Percentiles rank a stretch among this genome's conserved stretches.
Evolutionary conservation across 1,140 invertebrate genomes (phyloP).

Genomic region (Conus betulinus): DNA sequence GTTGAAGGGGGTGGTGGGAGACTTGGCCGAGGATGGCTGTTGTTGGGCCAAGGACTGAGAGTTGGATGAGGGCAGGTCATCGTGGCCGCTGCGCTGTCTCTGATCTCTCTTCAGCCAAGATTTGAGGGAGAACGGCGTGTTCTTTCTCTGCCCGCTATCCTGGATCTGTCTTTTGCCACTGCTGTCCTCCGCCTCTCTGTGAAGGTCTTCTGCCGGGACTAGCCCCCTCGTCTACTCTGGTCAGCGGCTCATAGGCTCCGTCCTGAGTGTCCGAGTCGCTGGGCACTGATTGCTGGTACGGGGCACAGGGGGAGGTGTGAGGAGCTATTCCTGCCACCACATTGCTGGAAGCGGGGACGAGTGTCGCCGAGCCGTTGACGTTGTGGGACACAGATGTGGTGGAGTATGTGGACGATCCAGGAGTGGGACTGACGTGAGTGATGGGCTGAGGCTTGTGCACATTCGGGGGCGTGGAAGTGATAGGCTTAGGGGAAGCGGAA

Average conservation of each 20-base stretch:
- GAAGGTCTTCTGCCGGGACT: neutral
- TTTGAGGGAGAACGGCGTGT: conserved; percentile 47
- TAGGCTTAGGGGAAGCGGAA: conserved; percentile 64
- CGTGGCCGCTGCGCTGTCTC: conserved; percentile 38
- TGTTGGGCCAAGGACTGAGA: neutral
- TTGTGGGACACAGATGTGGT: neutral
- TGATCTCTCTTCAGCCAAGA: conserved; percentile 54
- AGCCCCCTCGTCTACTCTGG: neutral
- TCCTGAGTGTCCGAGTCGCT: conserved; percentile 12
- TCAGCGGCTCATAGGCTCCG: conserved; percentile 32
- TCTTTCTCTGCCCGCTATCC: conserved; percentile 41
- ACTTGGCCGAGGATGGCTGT: conserved; percentile 16
- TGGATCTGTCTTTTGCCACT: neutral
- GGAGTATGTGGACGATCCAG: conserved; percentile 4
- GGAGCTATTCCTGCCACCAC: neutral
- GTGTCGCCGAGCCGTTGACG: neutral
- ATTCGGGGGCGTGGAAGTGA: conserved; percentile 66
- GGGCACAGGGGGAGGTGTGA: neutral
- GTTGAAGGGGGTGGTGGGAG: conserved; percentile 47
- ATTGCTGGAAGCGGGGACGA: neutral
- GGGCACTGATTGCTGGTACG: neutral
- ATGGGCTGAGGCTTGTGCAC: conserved; percentile 66
- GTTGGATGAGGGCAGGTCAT: conserved; percentile 19
- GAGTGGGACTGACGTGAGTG: conserved; percentile 28
- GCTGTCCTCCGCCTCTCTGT: neutral